Evolutionary conservation across 2,888 invertebrate species (phyloP).

Genomic region (Diplazon laetatorius): DNA sequence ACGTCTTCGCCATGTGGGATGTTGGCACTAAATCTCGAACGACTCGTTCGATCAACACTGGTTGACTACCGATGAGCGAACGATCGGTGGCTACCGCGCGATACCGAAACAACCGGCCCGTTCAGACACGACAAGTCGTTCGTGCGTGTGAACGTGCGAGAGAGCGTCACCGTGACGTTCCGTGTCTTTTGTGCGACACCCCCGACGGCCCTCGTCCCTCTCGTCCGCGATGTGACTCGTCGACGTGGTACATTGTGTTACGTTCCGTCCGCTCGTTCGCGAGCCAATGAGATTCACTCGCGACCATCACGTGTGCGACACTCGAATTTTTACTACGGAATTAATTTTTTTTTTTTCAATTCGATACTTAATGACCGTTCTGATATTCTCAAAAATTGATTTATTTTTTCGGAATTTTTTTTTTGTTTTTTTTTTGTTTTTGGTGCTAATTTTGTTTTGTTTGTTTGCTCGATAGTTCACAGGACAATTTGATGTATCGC

Average conservation of each 20-base stretch:
- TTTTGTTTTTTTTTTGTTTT: too few relatives aligned
- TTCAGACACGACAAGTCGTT: background rate
- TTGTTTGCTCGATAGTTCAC: too few relatives aligned
- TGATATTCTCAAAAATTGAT: background rate
- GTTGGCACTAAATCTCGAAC: conserved; percentile 71
- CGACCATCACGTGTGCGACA: conserved; percentile 2
- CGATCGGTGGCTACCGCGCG: conserved; percentile 24
- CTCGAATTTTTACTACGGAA: background rate
- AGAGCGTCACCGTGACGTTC: background rate
- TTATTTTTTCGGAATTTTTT: too few relatives aligned
- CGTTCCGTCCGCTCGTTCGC: background rate
- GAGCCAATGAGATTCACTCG: background rate
- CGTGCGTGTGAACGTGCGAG: conserved; percentile 1
- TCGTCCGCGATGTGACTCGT: background rate
- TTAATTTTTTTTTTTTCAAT: background rate
- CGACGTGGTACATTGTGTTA: conserved; percentile 15
- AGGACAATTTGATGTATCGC: too few relatives aligned
- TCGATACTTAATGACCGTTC: background rate
- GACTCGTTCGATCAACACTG: conserved; percentile 49
- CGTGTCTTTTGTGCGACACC: background rate
- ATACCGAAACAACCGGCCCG: background rate
- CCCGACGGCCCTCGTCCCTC: background rate
- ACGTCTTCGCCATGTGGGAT: conserved; percentile 72
- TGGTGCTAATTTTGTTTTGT: too few relatives aligned
- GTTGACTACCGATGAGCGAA: conserved; percentile 63